Evolutionary conservation across 1,140 invertebrate species (phyloP).

Genomic region (Tetraneura akinire): DNA sequence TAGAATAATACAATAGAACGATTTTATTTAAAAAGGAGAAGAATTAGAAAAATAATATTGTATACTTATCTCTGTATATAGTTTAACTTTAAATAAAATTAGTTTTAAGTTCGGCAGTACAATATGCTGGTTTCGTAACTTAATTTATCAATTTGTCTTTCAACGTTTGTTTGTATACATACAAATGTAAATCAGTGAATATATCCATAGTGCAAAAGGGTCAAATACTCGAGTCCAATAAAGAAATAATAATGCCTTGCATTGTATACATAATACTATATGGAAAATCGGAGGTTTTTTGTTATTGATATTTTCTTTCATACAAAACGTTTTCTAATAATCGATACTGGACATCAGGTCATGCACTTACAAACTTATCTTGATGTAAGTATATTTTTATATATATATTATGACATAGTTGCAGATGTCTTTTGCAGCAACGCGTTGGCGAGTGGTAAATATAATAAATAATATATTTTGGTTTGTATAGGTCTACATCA

Average conservation of each 20-base stretch:
- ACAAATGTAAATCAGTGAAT: background rate
- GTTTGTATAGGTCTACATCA: background rate
- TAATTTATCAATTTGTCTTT: background rate
- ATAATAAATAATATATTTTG: background rate
- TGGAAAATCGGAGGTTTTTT: background rate
- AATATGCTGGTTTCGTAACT: background rate
- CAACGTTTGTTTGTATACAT: background rate
- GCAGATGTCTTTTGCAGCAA: slow-evolving; percentile 8
- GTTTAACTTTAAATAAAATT: too few relatives aligned
- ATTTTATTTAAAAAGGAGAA: too few relatives aligned
- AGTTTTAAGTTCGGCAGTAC: too few relatives aligned
- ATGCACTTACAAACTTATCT: slow-evolving; percentile 22
- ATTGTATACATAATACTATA: background rate
- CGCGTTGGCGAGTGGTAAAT: background rate
- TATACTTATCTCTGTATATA: too few relatives aligned
- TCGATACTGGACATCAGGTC: slow-evolving; percentile 19
- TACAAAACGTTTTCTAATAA: slow-evolving; percentile 17
- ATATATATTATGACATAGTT: slow-evolving; percentile 1
- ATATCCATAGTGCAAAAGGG: too few relatives aligned
- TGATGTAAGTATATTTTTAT: slow-evolving; percentile 13
- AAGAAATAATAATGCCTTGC: background rate
- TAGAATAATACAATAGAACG: too few relatives aligned
- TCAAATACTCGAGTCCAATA: background rate
- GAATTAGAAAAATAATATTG: too few relatives aligned
- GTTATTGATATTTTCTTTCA: background rate